These are phyloP conservation scores for Drosophila gaucha DNA, from an alignment of 2,888 invertebrate genomes.

Conservation along the genomic window DNA sequence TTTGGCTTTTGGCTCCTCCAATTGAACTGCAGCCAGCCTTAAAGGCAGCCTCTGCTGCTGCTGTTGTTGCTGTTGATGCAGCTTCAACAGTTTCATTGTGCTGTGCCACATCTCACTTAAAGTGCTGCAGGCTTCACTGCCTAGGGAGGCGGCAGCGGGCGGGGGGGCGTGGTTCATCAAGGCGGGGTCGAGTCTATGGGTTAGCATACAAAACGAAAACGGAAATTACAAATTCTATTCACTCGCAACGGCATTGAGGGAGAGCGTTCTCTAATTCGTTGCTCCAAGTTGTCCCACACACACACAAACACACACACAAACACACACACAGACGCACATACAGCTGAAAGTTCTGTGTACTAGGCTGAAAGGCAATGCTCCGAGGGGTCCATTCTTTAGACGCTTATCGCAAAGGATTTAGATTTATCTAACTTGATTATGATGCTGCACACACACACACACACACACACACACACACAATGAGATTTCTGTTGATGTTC, in stretches of 20 bases:
- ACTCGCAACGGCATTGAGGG: constrained; percentile 66
- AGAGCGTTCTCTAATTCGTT: constrained; percentile 62
- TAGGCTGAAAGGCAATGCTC: constrained; percentile 32
- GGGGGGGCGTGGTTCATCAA: not conserved
- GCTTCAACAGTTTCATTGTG: constrained; percentile 43
- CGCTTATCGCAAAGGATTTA: constrained; percentile 78
- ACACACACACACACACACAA: constrained; percentile 14
- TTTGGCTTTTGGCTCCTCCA: constrained; percentile 36
- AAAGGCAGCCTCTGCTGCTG: constrained; percentile 31
- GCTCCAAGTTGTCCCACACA: constrained; percentile 25
- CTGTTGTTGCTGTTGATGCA: constrained; percentile 16
- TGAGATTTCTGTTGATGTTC: not conserved
- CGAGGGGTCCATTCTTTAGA: constrained; percentile 61
- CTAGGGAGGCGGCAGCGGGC: not conserved
- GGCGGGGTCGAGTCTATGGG: constrained; percentile 25
- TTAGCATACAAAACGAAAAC: constrained; percentile 76
- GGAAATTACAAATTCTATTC: constrained; percentile 79
- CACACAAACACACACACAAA: constrained; percentile 5
- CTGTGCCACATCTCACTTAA: constrained; percentile 28
- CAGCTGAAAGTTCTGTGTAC: constrained; percentile 36
- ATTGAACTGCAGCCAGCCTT: constrained; percentile 57
- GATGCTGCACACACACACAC: constrained; percentile 48
- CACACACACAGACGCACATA: constrained; percentile 1
- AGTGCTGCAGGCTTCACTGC: constrained; percentile 38
- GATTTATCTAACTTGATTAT: constrained; percentile 79